Base-by-base conservation (phyloP, 2,888 invertebrate genomes). In the Aricia artaxerxes region DNA sequence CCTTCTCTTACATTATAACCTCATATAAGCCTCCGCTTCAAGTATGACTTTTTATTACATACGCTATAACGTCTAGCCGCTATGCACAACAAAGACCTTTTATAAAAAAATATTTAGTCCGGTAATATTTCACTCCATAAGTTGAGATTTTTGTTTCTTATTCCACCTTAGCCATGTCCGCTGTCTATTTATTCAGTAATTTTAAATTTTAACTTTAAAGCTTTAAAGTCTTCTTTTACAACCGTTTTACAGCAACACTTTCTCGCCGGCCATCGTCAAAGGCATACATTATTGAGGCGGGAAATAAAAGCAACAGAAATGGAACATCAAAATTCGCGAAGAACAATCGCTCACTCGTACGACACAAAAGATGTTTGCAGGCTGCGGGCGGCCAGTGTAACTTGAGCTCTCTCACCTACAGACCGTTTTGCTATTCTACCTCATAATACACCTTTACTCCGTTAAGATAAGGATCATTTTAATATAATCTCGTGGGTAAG, bases 301-400 rank as follows among this genome's bases (percentile, higher is more conserved):
- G 78, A 77, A 79, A 79, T 76, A 57, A 76, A 76, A 76, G 76
- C 31, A 77, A 80, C 79, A 81, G 81, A 84, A 83, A 83, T 81
- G 80, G 83, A 84, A 86, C 86, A 87, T 87, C 87, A 87, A 86
- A 88, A 88, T 87, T 83, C 85, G 84, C 84, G 86, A 82, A 85
- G 86, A 89, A 91, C 89, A 91, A 92, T 92, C 91, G 87, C 89
- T 92, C 89, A 89, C 86, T 89, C 88, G 90, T 90, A 85, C 82
- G 85, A 86, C 85, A 92, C 91, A 91, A 92, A 91, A 88, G 87
- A 86, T 87, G 80, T 82, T 81, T 80, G 80, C 89, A 84, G 82
- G 88, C 91, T 89, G 87, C 87, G 86, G 90, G 91, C 90, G 86
- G 84, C 93, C 90, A 89, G 81, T 80, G 80, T 87, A 82, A 82